These are phyloP conservation scores for Platanista minor DNA, from an alignment of 2,113 vertebrate species.

Conservation along the genomic window DNA sequence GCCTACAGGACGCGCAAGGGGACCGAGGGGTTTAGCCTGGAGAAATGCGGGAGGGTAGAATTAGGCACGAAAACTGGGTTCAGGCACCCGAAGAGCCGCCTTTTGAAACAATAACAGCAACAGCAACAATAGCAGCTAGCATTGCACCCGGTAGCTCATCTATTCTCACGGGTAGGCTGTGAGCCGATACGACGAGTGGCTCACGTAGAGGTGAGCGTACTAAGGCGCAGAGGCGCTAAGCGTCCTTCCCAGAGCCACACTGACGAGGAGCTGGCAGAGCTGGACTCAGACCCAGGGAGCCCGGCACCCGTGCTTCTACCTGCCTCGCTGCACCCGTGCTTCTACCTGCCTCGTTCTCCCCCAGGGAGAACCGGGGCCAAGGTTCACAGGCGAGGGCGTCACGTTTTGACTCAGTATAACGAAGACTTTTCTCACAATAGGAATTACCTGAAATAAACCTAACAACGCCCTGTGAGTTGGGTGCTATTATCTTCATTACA, in stretches of 20 bases:
- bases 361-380: background rate
- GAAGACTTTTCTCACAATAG: background rate
- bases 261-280: fast-evolving
- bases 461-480: fast-evolving
- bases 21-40: fast-evolving
- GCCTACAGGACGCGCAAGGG: background rate
- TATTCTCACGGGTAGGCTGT: fast-evolving
- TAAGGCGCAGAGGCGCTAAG: fast-evolving
- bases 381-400: background rate
- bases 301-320: background rate
- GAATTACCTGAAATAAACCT: background rate
- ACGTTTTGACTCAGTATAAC: background rate
- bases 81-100: background rate
- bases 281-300: fast-evolving
- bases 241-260: fast-evolving
- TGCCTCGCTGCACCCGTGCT: background rate
- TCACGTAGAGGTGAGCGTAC: too few species aligned
- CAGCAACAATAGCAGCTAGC: fast-evolving
- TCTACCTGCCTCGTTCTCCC: too few species aligned
- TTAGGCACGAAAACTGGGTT: background rate
- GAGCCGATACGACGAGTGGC: fast-evolving
- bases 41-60: background rate
- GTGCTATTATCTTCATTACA: background rate
- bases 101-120: background rate
- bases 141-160: background rate